Evolutionary conservation across 1,140 invertebrate species (phyloP).

Genomic region (Zaprionus camerounensis): DNA sequence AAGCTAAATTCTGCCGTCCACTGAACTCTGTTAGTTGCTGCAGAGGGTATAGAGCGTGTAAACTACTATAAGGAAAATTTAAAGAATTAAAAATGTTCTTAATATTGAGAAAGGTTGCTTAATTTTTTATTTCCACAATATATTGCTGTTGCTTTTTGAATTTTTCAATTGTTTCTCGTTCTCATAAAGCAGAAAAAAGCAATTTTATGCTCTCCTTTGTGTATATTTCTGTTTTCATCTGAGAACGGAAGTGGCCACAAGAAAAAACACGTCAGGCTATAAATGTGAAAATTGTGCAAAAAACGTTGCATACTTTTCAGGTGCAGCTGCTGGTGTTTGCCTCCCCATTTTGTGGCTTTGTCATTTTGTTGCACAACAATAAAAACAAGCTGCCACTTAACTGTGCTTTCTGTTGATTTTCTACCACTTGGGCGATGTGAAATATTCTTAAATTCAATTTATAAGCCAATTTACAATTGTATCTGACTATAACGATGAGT

Average conservation of each 20-base stretch:
- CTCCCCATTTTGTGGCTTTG: neutral
- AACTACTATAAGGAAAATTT: neutral
- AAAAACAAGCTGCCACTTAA: constrained; percentile 1
- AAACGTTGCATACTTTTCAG: constrained; percentile 13
- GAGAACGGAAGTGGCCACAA: neutral
- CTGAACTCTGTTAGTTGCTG: constrained; percentile 2
- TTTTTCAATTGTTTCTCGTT: neutral
- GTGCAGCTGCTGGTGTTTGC: neutral
- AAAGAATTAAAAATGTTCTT: neutral
- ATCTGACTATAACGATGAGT: too few relatives aligned
- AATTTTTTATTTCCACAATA: neutral
- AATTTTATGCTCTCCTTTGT: neutral
- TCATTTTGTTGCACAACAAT: constrained; percentile 1
- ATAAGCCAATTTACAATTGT: too few relatives aligned
- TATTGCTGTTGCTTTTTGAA: neutral
- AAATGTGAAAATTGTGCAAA: constrained; percentile 10
- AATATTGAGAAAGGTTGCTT: neutral
- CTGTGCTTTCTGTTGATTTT: neutral
- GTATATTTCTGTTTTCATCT: neutral
- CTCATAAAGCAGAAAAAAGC: neutral
- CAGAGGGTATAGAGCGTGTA: neutral
- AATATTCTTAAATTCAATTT: neutral
- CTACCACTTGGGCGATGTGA: neutral
- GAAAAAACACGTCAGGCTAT: neutral
- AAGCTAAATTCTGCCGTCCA: neutral